Base-by-base conservation (phyloP, 2,113 vertebrate genomes). In the Engraulis encrasicolus region DNA sequence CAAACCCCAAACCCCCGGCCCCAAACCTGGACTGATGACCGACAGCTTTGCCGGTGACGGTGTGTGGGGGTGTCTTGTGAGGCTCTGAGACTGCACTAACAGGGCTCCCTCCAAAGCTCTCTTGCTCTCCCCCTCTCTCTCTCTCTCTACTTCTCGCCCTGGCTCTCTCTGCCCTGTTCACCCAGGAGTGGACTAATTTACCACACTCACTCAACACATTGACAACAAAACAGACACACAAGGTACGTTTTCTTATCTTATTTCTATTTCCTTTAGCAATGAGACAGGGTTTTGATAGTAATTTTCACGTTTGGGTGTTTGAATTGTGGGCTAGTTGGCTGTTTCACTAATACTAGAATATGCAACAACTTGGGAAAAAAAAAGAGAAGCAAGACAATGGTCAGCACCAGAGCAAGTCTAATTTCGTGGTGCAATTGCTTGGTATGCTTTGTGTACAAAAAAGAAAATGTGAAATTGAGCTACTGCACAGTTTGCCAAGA, bases 191-290 rank as follows among this genome's bases (percentile, higher is more conserved):
- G 4, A 17, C 27, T 74, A 31, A 34, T 74, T 34, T 34, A 45
- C 40, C 40, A 45, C 78, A 23, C 37, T 79, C 36, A 36, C 37
- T n/a, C 54, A n/a, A 45, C 37, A 49, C 19, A 45, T 9, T 36
- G 78, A 82, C 19, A n/a, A 81, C n/a, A 50, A 74, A n/a, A 38
- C 34, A 79, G 52, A 83, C 77, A 78, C 78, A 81, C 80, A 87
- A 85, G 86, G 88, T 89, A 88, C 40, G 78, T 45, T 34, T 77
- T 82, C 48, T 58, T 52, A 23, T 66, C 0, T 34, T 77, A 0
- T 61, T 81, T 52, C 12, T 17, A 78, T 54, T 50, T 18, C 14
- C 34, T 50, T 45, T 34, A 74, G 27, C 2, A 14, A 17, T 34
- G 27, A 74, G 31, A 14, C 9, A 45, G 40, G 3, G 9, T 3